These are phyloP conservation scores for Ctenoplectra terminalis DNA, from an alignment of 1,140 invertebrate species.

Conservation along the genomic window DNA sequence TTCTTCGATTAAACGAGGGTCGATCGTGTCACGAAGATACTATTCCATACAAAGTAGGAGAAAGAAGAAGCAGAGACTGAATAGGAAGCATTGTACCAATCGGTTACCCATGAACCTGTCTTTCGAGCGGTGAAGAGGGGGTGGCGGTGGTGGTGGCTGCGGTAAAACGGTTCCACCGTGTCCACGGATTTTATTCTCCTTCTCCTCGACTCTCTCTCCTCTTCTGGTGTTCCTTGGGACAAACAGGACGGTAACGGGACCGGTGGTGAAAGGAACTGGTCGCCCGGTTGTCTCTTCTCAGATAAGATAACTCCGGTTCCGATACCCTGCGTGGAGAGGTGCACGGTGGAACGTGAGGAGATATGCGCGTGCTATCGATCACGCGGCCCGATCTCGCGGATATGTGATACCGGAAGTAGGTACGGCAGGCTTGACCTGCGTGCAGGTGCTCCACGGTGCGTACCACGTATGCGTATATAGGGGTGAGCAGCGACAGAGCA, in stretches of 20 bases:
- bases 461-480: constrained; percentile 50
- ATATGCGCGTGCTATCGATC: constrained; percentile 67
- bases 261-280: too few species aligned
- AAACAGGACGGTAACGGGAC: too few species aligned
- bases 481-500: constrained; percentile 25
- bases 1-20: not conserved
- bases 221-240: too few species aligned
- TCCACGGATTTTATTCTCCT: not conserved
- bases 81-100: not conserved
- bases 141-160: constrained; percentile 33
- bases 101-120: not conserved
- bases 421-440: constrained; percentile 66
- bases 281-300: too few species aligned
- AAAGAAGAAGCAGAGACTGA: not conserved
- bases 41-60: not conserved
- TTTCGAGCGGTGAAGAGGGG: constrained; percentile 16
- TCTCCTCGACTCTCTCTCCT: not conserved
- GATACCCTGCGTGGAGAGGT: constrained; percentile 23
- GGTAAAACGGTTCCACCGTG: constrained; percentile 26
- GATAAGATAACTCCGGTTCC: too few species aligned
- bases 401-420: constrained; percentile 69
- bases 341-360: constrained; percentile 29
- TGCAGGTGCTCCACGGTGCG: constrained; percentile 53
- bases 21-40: too few species aligned
- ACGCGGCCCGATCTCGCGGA: constrained; percentile 60